phyloP scores from a whole-genome alignment of 2,888 invertebrate species.

The Entomobrya multifasciata region DNA sequence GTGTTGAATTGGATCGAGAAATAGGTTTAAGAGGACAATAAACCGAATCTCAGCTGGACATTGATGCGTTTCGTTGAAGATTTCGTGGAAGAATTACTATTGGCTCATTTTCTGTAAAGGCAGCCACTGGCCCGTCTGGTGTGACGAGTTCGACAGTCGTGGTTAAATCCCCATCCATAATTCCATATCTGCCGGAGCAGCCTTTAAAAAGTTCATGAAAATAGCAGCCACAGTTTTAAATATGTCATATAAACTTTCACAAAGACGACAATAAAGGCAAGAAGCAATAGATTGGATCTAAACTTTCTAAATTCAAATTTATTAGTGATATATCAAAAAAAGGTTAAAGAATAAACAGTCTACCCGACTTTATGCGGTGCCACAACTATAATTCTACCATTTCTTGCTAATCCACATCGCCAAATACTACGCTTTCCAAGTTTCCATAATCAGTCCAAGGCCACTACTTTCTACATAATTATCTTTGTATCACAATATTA shows the following conservation, averaged over 20 bases:
- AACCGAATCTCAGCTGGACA: conserved; percentile 71
- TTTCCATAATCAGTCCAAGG: no score
- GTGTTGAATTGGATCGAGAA: conserved; percentile 63
- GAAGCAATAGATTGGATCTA: conserved; percentile 14
- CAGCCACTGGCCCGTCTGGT: conserved; percentile 70
- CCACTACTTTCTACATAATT: not conserved
- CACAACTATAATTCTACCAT: conserved; percentile 22
- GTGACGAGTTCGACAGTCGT: conserved; percentile 73
- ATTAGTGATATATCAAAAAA: no score
- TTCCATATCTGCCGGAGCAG: conserved; percentile 69
- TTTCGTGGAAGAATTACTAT: conserved; percentile 66
- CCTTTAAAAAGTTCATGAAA: conserved; percentile 38
- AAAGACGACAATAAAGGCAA: not conserved
- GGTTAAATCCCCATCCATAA: conserved; percentile 73
- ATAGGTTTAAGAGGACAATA: conserved; percentile 62
- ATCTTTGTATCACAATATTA: conserved; percentile 6
- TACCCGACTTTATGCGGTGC: conserved; percentile 19
- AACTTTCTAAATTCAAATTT: no score
- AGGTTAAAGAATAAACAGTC: not conserved
- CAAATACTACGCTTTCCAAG: no score
- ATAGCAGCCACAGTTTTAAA: not conserved
- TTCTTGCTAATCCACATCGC: not conserved
- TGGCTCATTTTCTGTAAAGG: conserved; percentile 66
- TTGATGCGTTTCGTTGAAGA: conserved; percentile 59
- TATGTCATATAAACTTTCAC: not conserved